Evolutionary conservation across 2,888 invertebrate genomes (phyloP).

Genomic region (Andrena dorsata): DNA sequence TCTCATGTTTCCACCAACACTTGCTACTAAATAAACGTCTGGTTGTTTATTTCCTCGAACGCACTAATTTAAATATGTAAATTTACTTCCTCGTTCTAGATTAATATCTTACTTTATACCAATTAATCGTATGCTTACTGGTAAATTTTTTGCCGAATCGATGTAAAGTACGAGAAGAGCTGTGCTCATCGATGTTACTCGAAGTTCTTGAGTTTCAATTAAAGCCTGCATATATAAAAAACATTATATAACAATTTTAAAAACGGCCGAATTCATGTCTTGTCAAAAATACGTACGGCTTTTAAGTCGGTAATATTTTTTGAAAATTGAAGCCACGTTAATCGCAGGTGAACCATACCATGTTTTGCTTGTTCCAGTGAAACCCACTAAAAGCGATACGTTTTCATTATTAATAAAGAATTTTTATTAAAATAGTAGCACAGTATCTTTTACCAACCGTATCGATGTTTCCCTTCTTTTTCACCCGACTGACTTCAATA

Average conservation of each 20-base stretch:
- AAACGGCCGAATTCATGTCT: not conserved
- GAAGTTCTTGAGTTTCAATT: slow-evolving; percentile 90
- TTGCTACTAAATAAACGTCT: slow-evolving; percentile 93
- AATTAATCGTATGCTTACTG: slow-evolving; percentile 88
- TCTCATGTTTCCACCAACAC: slow-evolving; percentile 91
- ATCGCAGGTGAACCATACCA: slow-evolving; percentile 95
- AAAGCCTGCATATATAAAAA: slow-evolving; percentile 87
- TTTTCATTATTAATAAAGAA: not conserved
- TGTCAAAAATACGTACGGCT: slow-evolving; percentile 87
- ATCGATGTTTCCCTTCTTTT: slow-evolving; percentile 90
- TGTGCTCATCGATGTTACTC: slow-evolving; percentile 91
- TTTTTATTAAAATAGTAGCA: not conserved
- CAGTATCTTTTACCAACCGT: slow-evolving; percentile 87
- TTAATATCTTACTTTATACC: not conserved
- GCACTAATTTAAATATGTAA: slow-evolving; percentile 70
- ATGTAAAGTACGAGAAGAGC: slow-evolving; percentile 94
- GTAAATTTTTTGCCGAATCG: slow-evolving; percentile 96
- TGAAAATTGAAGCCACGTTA: slow-evolving; percentile 95
- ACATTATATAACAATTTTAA: slow-evolving; percentile 24
- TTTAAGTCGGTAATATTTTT: slow-evolving; percentile 90
- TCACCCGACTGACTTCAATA: slow-evolving; percentile 90
- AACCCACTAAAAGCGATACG: slow-evolving; percentile 91
- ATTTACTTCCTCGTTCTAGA: not conserved
- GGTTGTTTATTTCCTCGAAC: slow-evolving; percentile 87
- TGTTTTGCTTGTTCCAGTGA: slow-evolving; percentile 97